Percentiles rank a stretch among this genome's conserved stretches.
Conservation (phyloP, 2,888 invertebrate species). For the Ophioninae sp. region DNA sequence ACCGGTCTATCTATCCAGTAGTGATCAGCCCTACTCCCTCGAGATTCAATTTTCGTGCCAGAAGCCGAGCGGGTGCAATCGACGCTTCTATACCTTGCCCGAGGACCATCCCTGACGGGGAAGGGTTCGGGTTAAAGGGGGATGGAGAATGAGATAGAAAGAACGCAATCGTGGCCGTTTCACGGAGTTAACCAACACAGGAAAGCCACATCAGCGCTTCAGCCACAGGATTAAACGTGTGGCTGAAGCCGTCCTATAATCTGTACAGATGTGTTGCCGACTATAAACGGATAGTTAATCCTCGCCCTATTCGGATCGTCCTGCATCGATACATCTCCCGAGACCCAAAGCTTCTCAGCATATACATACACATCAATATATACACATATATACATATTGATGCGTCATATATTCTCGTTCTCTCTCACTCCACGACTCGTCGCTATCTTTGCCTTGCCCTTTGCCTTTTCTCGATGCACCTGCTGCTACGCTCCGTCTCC, state of each 20-base stretch:
- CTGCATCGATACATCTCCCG: slow-evolving; percentile 40
- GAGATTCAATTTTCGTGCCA: slow-evolving; percentile 66
- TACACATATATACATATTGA: not conserved
- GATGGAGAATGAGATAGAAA: slow-evolving; percentile 16
- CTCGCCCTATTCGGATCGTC: slow-evolving; percentile 9
- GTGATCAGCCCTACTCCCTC: slow-evolving; percentile 50
- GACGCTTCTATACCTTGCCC: slow-evolving; percentile 55
- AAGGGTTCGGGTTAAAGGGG: not conserved
- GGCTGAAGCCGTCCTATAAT: slow-evolving; percentile 10
- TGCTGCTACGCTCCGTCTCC: slow-evolving; percentile 15
- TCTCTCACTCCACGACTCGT: not conserved
- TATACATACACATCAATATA: not conserved
- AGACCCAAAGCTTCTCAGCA: slow-evolving; percentile 5
- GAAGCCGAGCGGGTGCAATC: slow-evolving; percentile 60
- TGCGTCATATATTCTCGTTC: not conserved
- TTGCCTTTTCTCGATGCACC: slow-evolving; percentile 35
- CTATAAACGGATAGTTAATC: slow-evolving; percentile 41
- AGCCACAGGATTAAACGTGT: slow-evolving; percentile 62
- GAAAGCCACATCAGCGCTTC: slow-evolving; percentile 56
- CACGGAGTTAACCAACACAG: slow-evolving; percentile 56
- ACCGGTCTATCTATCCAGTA: slow-evolving; percentile 27
- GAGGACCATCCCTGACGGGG: slow-evolving; percentile 14
- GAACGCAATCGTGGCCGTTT: slow-evolving; percentile 37
- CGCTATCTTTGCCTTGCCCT: slow-evolving; percentile 4
- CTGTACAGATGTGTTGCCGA: slow-evolving; percentile 1